A percentile compares a stretch with the other conserved stretches of the same genome.
These are phyloP conservation scores for Allobates femoralis DNA, from an alignment of 2,797 vertebrate genomes.

Conservation along the genomic window DNA sequence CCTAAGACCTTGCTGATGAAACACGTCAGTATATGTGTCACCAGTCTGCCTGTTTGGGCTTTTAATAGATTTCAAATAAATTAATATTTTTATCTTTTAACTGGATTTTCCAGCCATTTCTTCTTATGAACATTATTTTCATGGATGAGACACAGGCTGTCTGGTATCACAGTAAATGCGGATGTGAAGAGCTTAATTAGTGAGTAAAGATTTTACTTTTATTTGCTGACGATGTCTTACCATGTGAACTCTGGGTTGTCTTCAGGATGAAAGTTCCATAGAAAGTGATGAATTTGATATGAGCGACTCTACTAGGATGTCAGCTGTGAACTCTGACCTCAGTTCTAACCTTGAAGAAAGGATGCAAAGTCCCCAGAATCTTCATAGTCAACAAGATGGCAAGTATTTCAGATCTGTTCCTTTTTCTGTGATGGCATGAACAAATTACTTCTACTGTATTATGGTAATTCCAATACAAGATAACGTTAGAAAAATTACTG, in stretches of 20 bases:
- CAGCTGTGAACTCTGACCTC: constrained; percentile 84
- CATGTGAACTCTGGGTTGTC: constrained; percentile 57
- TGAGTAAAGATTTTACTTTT: too few relatives aligned
- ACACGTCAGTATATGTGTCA: too few relatives aligned
- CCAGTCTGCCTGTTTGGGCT: too few relatives aligned
- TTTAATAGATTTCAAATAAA: too few relatives aligned
- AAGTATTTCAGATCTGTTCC: constrained; percentile 65
- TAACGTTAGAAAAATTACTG: background rate
- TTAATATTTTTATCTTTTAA: too few relatives aligned
- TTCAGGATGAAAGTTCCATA: constrained; percentile 84
- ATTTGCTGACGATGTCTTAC: background rate
- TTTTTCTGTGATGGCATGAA: background rate
- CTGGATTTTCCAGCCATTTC: too few relatives aligned
- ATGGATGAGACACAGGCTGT: too few relatives aligned
- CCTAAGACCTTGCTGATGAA: too few relatives aligned
- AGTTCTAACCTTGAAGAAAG: constrained; percentile 85
- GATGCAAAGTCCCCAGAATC: constrained; percentile 83
- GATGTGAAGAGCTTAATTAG: too few relatives aligned
- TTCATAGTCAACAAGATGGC: constrained; percentile 83
- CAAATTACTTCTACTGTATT: background rate
- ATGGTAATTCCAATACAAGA: background rate
- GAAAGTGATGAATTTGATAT: constrained; percentile 86
- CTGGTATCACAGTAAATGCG: too few relatives aligned
- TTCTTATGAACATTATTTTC: too few relatives aligned
- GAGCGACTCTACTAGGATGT: constrained; percentile 85